A percentile compares a stretch with the other conserved stretches of the same genome.
These are phyloP conservation scores for Alviniconcha strummeri DNA, from an alignment of 2,888 invertebrate species.

Conservation along the genomic window DNA sequence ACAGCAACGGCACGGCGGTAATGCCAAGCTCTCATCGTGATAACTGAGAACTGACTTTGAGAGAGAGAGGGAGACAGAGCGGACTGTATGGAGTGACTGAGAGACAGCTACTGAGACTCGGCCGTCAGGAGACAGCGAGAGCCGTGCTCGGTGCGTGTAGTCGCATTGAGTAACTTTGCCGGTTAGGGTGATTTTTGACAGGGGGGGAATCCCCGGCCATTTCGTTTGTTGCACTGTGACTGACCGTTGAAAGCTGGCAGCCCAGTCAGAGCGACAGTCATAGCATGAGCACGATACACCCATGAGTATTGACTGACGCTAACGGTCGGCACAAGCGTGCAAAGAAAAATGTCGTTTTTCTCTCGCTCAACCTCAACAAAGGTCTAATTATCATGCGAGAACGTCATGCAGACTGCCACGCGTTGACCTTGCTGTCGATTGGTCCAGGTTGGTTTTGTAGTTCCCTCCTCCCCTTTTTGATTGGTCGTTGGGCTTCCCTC, in stretches of 20 bases:
- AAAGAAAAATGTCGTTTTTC: too few relatives aligned
- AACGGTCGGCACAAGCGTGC: too few relatives aligned
- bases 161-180: too few relatives aligned
- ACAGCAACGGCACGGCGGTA: too few relatives aligned
- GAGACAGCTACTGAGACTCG: not conserved
- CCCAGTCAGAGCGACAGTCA: not conserved
- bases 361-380: too few relatives aligned
- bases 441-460: not conserved
- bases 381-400: not conserved
- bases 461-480: not conserved
- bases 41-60: not conserved
- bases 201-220: too few relatives aligned
- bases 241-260: too few relatives aligned
- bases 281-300: not conserved
- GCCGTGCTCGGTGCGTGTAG: not conserved
- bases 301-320: too few relatives aligned
- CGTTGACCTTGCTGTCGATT: conserved; percentile 25
- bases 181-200: too few relatives aligned
- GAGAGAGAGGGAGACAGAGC: conserved; percentile 5
- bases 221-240: too few relatives aligned
- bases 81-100: not conserved
- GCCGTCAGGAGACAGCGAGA: not conserved
- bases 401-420: conserved; percentile 8
- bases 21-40: too few relatives aligned
- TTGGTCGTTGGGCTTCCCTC: conserved; percentile 12